Conservation (phyloP, 23 tunicate species). For the Botrylloides violaceus region DNA sequence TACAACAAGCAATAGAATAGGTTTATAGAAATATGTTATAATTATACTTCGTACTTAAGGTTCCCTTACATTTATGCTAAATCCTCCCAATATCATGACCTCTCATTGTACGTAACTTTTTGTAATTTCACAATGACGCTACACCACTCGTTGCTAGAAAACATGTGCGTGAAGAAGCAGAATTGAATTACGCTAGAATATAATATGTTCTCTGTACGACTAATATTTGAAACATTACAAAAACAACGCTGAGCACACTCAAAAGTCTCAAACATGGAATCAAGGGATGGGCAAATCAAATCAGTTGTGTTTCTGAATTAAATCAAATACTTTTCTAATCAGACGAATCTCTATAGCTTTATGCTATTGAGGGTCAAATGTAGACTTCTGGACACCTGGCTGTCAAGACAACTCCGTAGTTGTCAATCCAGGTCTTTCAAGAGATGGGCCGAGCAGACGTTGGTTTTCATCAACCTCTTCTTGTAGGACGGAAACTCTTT, state of each 20-base stretch:
- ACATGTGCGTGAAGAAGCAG: too few relatives aligned
- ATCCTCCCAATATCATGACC: too few relatives aligned
- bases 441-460: not conserved
- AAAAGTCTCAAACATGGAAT: not conserved
- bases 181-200: not conserved
- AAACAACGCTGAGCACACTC: not conserved
- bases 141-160: too few relatives aligned
- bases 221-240: not conserved
- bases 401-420: not conserved
- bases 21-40: too few relatives aligned
- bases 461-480: conserved; percentile 40
- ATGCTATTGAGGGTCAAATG: not conserved
- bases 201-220: not conserved
- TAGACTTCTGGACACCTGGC: not conserved
- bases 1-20: too few relatives aligned
- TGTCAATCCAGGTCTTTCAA: not conserved
- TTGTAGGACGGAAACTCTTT: conserved; percentile 50
- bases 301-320: too few relatives aligned
- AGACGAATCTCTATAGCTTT: not conserved
- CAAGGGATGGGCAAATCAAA: not conserved
- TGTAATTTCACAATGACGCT: too few relatives aligned
- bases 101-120: too few relatives aligned
- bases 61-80: too few relatives aligned
- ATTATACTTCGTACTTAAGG: too few relatives aligned
- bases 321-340: too few relatives aligned